Evolutionary conservation across 2,797 vertebrate species (phyloP).

Genomic region (Propithecus deckenii): DNA sequence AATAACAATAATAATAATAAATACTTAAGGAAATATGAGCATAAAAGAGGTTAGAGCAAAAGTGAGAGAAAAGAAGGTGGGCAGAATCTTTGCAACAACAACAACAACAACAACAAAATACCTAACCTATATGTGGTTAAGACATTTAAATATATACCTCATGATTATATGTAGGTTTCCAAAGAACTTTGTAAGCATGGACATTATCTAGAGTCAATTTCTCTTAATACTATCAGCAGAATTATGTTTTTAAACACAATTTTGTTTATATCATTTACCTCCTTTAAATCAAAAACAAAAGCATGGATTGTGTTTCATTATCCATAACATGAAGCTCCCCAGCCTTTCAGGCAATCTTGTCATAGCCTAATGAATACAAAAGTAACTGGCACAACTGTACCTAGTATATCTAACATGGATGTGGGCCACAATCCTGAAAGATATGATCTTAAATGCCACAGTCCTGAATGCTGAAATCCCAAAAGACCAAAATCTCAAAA

Average conservation of each 20-base stretch:
- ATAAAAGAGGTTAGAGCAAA: not conserved
- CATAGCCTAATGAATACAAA: not conserved
- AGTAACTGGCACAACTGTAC: not conserved
- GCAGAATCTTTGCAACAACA: not conserved
- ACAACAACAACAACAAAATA: not conserved
- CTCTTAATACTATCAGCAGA: not conserved
- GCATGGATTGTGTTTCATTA: not conserved
- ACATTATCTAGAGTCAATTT: not conserved
- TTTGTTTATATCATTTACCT: not conserved
- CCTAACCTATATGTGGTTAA: not conserved
- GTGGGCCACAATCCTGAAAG: not conserved
- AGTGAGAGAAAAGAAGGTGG: not conserved
- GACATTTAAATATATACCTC: not conserved
- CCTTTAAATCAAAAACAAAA: conserved; percentile 26
- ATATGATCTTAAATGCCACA: not conserved
- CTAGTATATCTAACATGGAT: not conserved
- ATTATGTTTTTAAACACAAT: conserved; percentile 15
- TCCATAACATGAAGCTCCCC: not conserved
- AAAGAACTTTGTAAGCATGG: not conserved
- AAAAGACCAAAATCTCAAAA: not conserved
- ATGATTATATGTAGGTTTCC: not conserved
- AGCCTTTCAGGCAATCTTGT: not conserved
- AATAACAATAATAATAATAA: not conserved
- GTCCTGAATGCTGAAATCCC: not conserved
- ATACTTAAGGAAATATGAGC: not conserved